Evolutionary conservation across 2,113 vertebrate species (phyloP), one percentile per base, ranked within the genome.

Genomic region (Trichechus manatus): DNA sequence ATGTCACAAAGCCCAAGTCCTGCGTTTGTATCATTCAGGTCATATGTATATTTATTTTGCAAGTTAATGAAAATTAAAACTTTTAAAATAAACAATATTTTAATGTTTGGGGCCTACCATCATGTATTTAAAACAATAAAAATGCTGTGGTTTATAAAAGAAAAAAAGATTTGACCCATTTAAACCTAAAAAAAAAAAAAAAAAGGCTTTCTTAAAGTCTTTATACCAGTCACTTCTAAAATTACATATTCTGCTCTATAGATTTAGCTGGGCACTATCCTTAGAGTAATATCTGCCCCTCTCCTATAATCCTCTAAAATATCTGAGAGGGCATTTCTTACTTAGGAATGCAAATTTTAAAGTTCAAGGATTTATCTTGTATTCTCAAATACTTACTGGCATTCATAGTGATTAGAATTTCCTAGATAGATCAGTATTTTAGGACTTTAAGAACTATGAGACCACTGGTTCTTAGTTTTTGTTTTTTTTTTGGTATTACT

Each of bases 1-100:
- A 97, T 98, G 97, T 97, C 97, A 87, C n/a, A 98, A 98, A 98
- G 93, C 97, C 96, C 91, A 97, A 97, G 92, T 97, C 97, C 93
- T 98, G 87, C 97, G 92, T 97, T 95, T 97, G 36, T 97, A 33
- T 92, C 79, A 74, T 95, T 97, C 95, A 85, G 94, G 93, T 47
- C 70, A 27, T 44, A 96, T 95, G 97, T 86, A 85, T 97, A 82
- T 97, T 75, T 97, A 93, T 92, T 87, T 83, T 93, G 94, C 47
- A 79, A 53, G 44, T 87, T 95, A 97, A 95, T 97, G 53, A 84
- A 47, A 95, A 96, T 98, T 97, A 89, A 86, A 82, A 78, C 87
- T 97, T 93, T 81, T 23, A 77, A 83, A 87, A 79, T 70, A 64
- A 81, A 91, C 39, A 87, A 15, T 91, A 68, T 85, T 94, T 96